These are phyloP conservation scores for Folsomia candida DNA, from an alignment of 2,888 invertebrate genomes.

Conservation along the genomic window DNA sequence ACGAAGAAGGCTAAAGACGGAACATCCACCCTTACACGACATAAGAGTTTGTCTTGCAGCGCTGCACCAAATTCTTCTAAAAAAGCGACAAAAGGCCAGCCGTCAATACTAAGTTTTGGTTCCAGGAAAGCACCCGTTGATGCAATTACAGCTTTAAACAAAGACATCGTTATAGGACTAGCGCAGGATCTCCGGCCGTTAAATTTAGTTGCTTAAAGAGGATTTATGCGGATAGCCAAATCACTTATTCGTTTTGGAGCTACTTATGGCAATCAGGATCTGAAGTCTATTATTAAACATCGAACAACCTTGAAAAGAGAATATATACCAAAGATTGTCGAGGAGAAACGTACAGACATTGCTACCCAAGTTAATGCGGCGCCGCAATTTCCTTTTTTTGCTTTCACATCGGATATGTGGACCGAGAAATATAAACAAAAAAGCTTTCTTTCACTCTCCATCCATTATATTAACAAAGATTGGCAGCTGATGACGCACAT, in stretches of 20 bases:
- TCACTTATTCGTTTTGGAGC: not conserved
- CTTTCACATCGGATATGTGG: slow-evolving; percentile 30
- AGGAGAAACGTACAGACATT: not conserved
- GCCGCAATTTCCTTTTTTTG: no score
- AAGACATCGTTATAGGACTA: not conserved
- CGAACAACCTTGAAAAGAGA: not conserved
- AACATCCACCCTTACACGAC: no score
- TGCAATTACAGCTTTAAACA: no score
- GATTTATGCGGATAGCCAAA: not conserved
- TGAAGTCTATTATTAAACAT: not conserved
- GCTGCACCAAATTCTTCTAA: no score
- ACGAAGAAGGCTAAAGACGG: no score
- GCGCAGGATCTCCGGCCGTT: not conserved
- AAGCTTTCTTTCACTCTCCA: slow-evolving; percentile 12
- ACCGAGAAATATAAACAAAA: slow-evolving; percentile 7
- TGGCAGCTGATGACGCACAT: not conserved
- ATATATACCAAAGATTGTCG: not conserved
- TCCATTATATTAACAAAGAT: slow-evolving; percentile 10
- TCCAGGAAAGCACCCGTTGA: no score
- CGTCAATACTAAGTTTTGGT: no score
- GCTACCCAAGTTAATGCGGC: not conserved
- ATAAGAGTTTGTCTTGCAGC: no score
- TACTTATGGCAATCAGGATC: not conserved
- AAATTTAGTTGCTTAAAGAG: not conserved
- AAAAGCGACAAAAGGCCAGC: no score